phyloP scores from a whole-genome alignment of 35 echinoderm and acorn worm species.

The Anneissia japonica region DNA sequence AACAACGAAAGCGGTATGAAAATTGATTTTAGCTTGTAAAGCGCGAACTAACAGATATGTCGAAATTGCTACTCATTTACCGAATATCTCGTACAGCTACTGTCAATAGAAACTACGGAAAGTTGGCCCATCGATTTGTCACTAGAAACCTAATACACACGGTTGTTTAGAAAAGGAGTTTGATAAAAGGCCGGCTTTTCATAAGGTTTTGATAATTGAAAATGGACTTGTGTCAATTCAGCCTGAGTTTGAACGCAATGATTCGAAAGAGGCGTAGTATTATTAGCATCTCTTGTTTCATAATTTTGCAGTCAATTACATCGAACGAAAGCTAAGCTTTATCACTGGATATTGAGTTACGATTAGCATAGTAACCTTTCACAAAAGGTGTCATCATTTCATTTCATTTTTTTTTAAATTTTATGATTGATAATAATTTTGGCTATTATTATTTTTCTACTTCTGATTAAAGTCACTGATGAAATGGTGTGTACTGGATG shows the following conservation, averaged over 20 bases:
- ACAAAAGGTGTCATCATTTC: not conserved
- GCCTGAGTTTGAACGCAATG: not conserved
- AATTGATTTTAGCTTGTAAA: not conserved
- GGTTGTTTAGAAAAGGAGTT: not conserved
- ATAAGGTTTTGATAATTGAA: not conserved
- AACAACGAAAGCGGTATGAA: not conserved
- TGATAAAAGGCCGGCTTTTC: not conserved
- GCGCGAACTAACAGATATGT: not conserved
- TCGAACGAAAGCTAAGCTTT: not conserved
- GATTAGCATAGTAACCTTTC: not conserved
- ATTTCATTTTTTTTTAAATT: no score
- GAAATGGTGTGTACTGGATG: no score
- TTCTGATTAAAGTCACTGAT: no score
- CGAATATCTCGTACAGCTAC: not conserved
- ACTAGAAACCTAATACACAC: not conserved
- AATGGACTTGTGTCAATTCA: not conserved
- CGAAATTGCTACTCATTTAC: not conserved
- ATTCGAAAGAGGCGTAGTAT: not conserved
- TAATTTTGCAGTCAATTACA: not conserved
- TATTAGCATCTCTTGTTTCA: not conserved
- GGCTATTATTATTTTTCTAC: no score
- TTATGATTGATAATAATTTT: no score
- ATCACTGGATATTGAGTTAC: not conserved
- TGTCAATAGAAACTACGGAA: not conserved
- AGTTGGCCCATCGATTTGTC: not conserved